These are phyloP conservation scores for Noturus placidus DNA, from an alignment of 2,113 vertebrate species.

Conservation along the genomic window DNA sequence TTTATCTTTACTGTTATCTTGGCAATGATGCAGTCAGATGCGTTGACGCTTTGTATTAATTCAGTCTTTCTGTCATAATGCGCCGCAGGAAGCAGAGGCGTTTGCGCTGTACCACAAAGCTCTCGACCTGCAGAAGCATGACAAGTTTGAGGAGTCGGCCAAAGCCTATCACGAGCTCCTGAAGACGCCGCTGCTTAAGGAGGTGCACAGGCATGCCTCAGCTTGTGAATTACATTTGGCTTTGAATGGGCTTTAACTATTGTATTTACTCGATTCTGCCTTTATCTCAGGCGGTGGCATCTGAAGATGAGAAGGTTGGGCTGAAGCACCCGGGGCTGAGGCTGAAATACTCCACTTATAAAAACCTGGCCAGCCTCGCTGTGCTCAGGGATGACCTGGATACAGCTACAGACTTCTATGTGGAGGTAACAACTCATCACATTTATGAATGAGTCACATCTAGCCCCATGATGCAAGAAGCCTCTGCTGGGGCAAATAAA, in stretches of 20 bases:
- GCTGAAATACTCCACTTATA: constrained; percentile 96
- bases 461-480: not conserved
- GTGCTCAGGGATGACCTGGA: constrained; percentile 84
- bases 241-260: not conserved
- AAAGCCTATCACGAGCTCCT: constrained; percentile 94
- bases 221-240: not conserved
- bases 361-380: constrained; percentile 91
- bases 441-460: not conserved
- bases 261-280: not conserved
- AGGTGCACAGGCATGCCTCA: constrained; percentile 70
- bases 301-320: constrained; percentile 89
- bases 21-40: not conserved
- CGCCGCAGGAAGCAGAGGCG: constrained; percentile 89
- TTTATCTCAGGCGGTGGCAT: constrained; percentile 80
- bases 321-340: constrained; percentile 94
- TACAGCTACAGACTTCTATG: constrained; percentile 92
- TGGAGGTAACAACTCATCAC: constrained; percentile 77
- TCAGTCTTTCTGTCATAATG: not conserved
- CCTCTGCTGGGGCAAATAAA: not conserved
- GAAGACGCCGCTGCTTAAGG: constrained; percentile 89
- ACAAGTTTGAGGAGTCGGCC: constrained; percentile 91
- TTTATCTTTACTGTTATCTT: not conserved
- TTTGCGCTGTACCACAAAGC: constrained; percentile 97
- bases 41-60: not conserved
- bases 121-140: constrained; percentile 96